Evolutionary conservation across 2,797 vertebrate species (phyloP).

Genomic region (Myiothlypis coronata): DNA sequence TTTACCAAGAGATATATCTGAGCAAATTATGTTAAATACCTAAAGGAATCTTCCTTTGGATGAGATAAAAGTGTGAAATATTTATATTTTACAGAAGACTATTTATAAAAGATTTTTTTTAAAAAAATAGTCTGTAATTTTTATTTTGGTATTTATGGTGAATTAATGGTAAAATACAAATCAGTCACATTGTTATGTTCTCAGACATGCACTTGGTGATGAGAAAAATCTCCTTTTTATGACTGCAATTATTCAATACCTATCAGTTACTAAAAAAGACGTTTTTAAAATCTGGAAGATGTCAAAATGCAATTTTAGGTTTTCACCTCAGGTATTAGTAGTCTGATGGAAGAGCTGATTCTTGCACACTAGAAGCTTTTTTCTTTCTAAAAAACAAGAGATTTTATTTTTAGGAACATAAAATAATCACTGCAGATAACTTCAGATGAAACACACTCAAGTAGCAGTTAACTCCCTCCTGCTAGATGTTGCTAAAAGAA

Average conservation of each 20-base stretch:
- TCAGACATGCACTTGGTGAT: not conserved
- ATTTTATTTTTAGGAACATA: not conserved
- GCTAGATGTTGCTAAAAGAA: not conserved
- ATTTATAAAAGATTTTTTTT: slow-evolving; percentile 2
- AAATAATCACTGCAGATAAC: not conserved
- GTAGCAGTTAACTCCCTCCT: not conserved
- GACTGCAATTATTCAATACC: not conserved
- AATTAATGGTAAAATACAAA: not conserved
- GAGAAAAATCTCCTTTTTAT: not conserved
- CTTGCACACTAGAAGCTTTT: not conserved
- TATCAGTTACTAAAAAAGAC: not conserved
- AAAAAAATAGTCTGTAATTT: slow-evolving; percentile 1
- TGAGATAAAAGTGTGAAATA: slow-evolving; percentile 13
- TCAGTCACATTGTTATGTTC: not conserved
- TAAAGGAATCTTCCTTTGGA: slow-evolving; percentile 38
- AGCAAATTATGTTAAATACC: slow-evolving; percentile 39
- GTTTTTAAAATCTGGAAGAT: not conserved
- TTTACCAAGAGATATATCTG: slow-evolving; percentile 19
- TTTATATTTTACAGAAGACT: not conserved
- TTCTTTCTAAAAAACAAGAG: not conserved
- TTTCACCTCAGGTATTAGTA: not conserved
- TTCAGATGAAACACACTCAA: not conserved
- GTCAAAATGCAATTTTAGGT: not conserved
- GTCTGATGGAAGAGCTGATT: not conserved
- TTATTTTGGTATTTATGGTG: not conserved